phyloP scores from a whole-genome alignment of 2,888 invertebrate species.

The Pandemis cinnamomeana region DNA sequence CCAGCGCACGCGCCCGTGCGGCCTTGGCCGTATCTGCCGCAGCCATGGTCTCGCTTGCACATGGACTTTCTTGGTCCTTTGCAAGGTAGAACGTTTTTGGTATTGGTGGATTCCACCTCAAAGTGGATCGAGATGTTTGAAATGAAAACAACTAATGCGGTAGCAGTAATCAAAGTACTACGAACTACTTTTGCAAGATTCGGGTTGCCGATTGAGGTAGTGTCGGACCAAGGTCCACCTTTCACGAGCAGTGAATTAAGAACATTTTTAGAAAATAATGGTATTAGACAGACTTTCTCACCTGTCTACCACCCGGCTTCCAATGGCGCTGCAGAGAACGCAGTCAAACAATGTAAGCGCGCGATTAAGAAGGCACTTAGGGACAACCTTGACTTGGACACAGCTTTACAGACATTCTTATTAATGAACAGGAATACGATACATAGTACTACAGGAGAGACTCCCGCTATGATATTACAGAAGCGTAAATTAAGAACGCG shows the following conservation, averaged over 20 bases:
- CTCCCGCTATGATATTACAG: background rate
- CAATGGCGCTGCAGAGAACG: slow-evolving; percentile 32
- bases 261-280: slow-evolving; percentile 20
- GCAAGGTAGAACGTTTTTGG: background rate
- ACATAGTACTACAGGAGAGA: background rate
- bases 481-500: too few relatives aligned
- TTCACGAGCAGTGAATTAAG: slow-evolving; percentile 23
- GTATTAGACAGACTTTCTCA: slow-evolving; percentile 29
- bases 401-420: slow-evolving; percentile 11
- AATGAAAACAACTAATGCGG: too few relatives aligned
- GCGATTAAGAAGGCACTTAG: slow-evolving; percentile 24
- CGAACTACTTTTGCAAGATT: slow-evolving; percentile 13
- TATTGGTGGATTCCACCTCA: background rate
- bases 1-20: too few relatives aligned
- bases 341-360: slow-evolving; percentile 28
- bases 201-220: slow-evolving; percentile 23
- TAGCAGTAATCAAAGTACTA: slow-evolving; percentile 6
- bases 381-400: slow-evolving; percentile 4
- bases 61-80: background rate
- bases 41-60: background rate
- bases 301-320: slow-evolving; percentile 32
- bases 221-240: slow-evolving; percentile 37
- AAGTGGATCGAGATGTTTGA: too few relatives aligned
- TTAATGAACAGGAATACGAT: background rate
- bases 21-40: background rate